These are phyloP conservation scores for Caretta caretta DNA, from an alignment of 2,113 vertebrate species.

Conservation along the genomic window DNA sequence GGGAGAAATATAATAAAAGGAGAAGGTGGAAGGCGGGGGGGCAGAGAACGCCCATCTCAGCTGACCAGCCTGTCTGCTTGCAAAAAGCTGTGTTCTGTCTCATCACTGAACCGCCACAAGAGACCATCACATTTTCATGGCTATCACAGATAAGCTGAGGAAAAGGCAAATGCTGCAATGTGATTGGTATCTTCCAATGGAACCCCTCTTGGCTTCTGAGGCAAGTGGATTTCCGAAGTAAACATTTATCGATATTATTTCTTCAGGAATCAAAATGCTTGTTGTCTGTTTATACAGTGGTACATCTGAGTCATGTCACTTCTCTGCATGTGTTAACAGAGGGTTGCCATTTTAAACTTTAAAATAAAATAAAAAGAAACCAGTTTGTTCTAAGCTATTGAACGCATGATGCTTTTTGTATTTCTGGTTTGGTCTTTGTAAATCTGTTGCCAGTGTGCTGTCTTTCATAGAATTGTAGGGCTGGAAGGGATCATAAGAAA, in stretches of 20 bases:
- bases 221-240: background rate
- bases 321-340: background rate
- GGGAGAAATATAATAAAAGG: too few relatives aligned
- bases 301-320: background rate
- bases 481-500: background rate
- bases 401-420: background rate
- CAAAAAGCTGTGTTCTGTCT: too few relatives aligned
- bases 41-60: too few relatives aligned
- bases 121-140: background rate
- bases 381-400: conserved; percentile 5
- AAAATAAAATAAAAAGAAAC: background rate
- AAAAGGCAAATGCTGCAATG: background rate
- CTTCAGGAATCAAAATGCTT: background rate
- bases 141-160: background rate
- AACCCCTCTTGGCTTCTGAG: background rate
- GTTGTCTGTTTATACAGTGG: background rate
- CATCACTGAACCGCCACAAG: too few relatives aligned
- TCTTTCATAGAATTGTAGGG: background rate
- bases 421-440: background rate
- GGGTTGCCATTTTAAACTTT: background rate
- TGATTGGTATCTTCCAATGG: background rate
- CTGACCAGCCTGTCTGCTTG: too few relatives aligned
- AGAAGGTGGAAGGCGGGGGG: too few relatives aligned
- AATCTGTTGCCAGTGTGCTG: background rate
- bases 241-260: background rate